Percentiles rank a stretch among this genome's conserved stretches.
phyloP scores from a whole-genome alignment of 2,888 invertebrate genomes.

The Zaprionus obscuricornis region DNA sequence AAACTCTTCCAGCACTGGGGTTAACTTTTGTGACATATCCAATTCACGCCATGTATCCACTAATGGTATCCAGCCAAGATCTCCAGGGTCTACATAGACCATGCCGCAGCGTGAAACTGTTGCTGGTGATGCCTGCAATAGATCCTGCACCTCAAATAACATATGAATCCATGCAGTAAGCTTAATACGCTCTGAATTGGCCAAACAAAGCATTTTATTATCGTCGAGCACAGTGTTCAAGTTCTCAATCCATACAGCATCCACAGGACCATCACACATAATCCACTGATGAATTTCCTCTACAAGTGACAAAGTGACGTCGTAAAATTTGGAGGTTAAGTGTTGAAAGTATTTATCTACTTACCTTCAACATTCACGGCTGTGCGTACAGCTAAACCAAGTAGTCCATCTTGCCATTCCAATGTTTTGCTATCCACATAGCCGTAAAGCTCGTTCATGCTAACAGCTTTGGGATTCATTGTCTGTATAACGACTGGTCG shows the following conservation, averaged over 20 bases:
- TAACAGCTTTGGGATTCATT: slow-evolving; percentile 94
- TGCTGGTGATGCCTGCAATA: slow-evolving; percentile 95
- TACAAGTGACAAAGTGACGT: background rate
- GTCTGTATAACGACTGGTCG: slow-evolving; percentile 90
- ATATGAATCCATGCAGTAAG: slow-evolving; percentile 94
- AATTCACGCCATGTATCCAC: slow-evolving; percentile 90
- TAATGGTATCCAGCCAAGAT: slow-evolving; percentile 91
- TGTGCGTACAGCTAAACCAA: slow-evolving; percentile 85
- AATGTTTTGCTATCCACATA: slow-evolving; percentile 92
- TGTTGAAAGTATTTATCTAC: background rate
- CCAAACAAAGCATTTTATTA: slow-evolving; percentile 96
- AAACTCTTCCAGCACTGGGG: slow-evolving; percentile 86
- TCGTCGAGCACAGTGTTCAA: slow-evolving; percentile 96
- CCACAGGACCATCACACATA: slow-evolving; percentile 95
- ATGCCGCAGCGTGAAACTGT: slow-evolving; percentile 93
- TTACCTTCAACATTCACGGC: slow-evolving; percentile 80
- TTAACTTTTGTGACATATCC: slow-evolving; percentile 84
- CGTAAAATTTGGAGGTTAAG: background rate
- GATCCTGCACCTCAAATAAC: slow-evolving; percentile 93
- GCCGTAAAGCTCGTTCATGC: slow-evolving; percentile 94
- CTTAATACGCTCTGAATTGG: slow-evolving; percentile 95
- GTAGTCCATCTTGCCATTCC: slow-evolving; percentile 95
- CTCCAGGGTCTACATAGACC: slow-evolving; percentile 95
- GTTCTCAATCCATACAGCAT: slow-evolving; percentile 97
- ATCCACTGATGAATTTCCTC: slow-evolving; percentile 94